phyloP scores from a whole-genome alignment of 2,888 invertebrate genomes.

The Rhagonycha lutea region DNA sequence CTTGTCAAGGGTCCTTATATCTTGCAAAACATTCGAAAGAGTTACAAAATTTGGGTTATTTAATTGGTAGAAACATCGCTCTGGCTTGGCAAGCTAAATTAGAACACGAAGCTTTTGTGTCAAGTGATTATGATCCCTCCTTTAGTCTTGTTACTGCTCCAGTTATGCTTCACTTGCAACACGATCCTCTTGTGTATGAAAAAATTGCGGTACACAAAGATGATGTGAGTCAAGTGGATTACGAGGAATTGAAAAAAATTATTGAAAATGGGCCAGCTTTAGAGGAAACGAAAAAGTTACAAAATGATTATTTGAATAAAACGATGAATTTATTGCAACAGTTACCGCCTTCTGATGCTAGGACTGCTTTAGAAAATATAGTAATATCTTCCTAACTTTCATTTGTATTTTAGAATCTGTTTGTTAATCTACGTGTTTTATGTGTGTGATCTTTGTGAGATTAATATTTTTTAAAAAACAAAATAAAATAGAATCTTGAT shows the following conservation, averaged over 20 bases:
- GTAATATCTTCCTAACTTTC: conserved; percentile 53
- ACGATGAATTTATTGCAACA: conserved; percentile 76
- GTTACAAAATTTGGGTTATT: conserved; percentile 79
- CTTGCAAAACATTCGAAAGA: conserved; percentile 78
- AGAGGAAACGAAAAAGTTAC: conserved; percentile 72
- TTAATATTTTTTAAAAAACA: too few relatives aligned
- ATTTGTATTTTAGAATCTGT: not conserved
- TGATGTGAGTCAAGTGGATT: conserved; percentile 69
- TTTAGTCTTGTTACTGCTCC: conserved; percentile 83
- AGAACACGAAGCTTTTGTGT: conserved; percentile 73
- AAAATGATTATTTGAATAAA: conserved; percentile 73
- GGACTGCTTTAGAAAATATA: conserved; percentile 83
- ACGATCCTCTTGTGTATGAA: conserved; percentile 69
- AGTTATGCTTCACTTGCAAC: conserved; percentile 78
- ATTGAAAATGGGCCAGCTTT: conserved; percentile 67
- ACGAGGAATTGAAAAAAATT: conserved; percentile 56
- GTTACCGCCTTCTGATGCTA: conserved; percentile 81
- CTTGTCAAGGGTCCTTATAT: conserved; percentile 84
- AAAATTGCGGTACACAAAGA: conserved; percentile 70
- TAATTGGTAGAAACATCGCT: conserved; percentile 89
- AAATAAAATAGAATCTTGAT: too few relatives aligned
- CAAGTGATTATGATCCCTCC: conserved; percentile 51
- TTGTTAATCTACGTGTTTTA: too few relatives aligned
- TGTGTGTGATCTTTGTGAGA: too few relatives aligned
- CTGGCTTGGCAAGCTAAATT: conserved; percentile 82